Evolutionary conservation across 2,113 vertebrate species (phyloP), one percentile per base, ranked within the genome.

Genomic region (Sebastes schlegelii): DNA sequence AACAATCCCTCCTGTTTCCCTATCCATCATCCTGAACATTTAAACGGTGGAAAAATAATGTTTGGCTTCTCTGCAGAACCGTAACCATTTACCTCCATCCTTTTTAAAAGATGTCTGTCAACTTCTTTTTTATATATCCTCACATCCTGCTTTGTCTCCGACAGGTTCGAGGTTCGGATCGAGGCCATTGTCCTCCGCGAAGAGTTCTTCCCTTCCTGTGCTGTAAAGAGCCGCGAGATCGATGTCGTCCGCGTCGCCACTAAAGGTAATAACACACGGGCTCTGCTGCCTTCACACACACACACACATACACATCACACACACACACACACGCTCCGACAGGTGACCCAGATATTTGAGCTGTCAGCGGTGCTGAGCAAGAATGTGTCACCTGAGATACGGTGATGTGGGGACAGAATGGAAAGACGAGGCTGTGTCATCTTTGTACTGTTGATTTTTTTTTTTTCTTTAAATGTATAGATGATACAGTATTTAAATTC

Each of bases 131-230:
- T 34, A 34, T 34, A 34, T 34, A 34, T 13, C 45, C 13, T 26
- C 74, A 62, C 1, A 3, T 71, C 23, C 17, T 84, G 61, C 65
- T 83, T 76, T 19, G 55, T 88, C 93, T 78, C 89, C 90, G 8
- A 21, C 84, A 99, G 98, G 90, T 99, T 97, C 61, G 96, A 96
- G 19, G 95, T 99, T 80, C 96, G 97, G 80, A 97, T 99, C 40
- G 97, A 99, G 96, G 97, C 97, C 88, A 99, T 99, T 95, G 97
- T 98, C 85, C 95, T 99, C 81, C 96, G 95, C 52, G 97, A 97
- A 87, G 97, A 99, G 88, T 99, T 99, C 90, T 86, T 92, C 68
- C 96, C 97, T 64, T 97, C 95, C 68, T 98, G 96, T 82, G 91
- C 95, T n/a, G 94, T 94, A 68, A 95, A 99, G 45, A 95, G 96